Percentiles rank a stretch among this genome's conserved stretches.
phyloP scores from a whole-genome alignment of 2,797 vertebrate species.

The Huso huso region DNA sequence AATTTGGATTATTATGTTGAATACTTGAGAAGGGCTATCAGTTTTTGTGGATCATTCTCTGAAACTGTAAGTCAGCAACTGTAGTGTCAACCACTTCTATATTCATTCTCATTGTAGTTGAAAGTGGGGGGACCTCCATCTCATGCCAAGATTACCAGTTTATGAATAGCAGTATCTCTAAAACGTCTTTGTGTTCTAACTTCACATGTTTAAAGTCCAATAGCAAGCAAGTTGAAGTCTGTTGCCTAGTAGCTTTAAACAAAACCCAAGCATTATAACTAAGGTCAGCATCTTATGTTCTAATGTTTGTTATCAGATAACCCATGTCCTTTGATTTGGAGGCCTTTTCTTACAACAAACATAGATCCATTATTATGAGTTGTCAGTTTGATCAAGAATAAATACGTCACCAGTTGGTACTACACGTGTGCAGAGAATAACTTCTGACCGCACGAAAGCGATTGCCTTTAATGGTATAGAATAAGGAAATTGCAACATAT shows the following conservation, averaged over 20 bases:
- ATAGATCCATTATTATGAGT: conserved; percentile 12
- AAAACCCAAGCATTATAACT: conserved; percentile 38
- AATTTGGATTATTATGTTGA: conserved; percentile 35
- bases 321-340: conserved; percentile 27
- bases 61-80: conserved; percentile 10
- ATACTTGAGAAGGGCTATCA: background rate
- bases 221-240: conserved; percentile 31
- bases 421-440: conserved; percentile 8
- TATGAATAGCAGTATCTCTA: conserved; percentile 33
- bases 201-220: conserved; percentile 35
- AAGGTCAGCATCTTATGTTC: conserved; percentile 36
- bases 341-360: conserved; percentile 30
- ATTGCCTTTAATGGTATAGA: too few relatives aligned
- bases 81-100: conserved; percentile 25
- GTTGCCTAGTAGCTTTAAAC: conserved; percentile 28
- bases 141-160: conserved; percentile 38
- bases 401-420: too few relatives aligned
- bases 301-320: conserved; percentile 30
- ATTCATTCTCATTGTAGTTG: conserved; percentile 37
- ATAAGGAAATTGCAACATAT: too few relatives aligned
- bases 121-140: conserved; percentile 38
- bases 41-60: conserved; percentile 12
- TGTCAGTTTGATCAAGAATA: too few relatives aligned
- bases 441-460: too few relatives aligned
- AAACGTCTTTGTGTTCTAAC: conserved; percentile 33